A percentile compares a stretch with the other conserved stretches of the same genome.
Evolutionary conservation across 2,888 invertebrate genomes (phyloP).

Genomic region (Ophraella communa): DNA sequence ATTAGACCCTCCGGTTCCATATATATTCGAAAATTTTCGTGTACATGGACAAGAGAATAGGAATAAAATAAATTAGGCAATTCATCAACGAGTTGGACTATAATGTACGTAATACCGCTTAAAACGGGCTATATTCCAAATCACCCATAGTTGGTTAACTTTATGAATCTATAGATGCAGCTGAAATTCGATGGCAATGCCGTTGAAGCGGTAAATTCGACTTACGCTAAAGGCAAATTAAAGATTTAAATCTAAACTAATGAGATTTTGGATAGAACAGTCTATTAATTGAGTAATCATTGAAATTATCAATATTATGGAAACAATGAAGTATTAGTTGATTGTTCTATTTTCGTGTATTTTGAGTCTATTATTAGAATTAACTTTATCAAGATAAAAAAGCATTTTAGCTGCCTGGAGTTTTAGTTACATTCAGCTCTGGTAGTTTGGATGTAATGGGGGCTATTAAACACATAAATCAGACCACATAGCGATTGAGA

Average conservation of each 20-base stretch:
- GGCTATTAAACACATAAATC: slow-evolving; percentile 33
- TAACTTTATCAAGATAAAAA: not conserved
- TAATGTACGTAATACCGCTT: slow-evolving; percentile 17
- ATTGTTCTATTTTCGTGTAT: no score
- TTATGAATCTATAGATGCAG: slow-evolving; percentile 14
- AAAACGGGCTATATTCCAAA: slow-evolving; percentile 21
- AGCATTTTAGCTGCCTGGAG: not conserved
- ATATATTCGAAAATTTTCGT: not conserved
- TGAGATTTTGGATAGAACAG: no score
- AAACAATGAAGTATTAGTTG: no score
- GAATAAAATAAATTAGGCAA: slow-evolving; percentile 26
- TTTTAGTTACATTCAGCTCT: slow-evolving; percentile 18
- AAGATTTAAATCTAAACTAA: no score
- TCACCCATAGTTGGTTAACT: slow-evolving; percentile 9
- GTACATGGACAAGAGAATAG: slow-evolving; percentile 13
- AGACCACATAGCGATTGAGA: slow-evolving; percentile 19
- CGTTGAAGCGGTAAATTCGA: not conserved
- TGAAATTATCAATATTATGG: no score
- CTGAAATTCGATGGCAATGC: not conserved
- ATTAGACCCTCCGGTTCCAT: not conserved
- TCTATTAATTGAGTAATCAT: no score
- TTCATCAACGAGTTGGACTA: slow-evolving; percentile 16
- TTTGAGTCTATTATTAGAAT: no score
- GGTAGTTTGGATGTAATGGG: slow-evolving; percentile 33
- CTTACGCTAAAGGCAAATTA: not conserved